Percentiles rank a stretch among this genome's conserved stretches.
phyloP scores from a whole-genome alignment of 2,888 invertebrate species.

The Carabus problematicus region DNA sequence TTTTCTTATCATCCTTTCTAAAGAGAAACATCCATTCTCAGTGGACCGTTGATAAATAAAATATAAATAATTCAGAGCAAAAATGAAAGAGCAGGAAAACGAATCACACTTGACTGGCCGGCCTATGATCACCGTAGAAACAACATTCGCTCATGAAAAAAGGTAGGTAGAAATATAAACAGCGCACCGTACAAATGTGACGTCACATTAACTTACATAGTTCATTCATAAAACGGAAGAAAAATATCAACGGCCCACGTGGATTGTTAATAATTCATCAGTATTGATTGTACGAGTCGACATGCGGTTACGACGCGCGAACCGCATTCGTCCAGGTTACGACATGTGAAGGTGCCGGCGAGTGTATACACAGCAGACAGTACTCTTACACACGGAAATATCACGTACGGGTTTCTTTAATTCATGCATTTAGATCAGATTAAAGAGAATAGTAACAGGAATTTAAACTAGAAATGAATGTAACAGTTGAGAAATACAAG shows the following conservation, averaged over 20 bases:
- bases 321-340: no score
- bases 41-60: slow-evolving; percentile 10
- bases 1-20: no score
- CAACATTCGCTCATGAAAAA: background rate
- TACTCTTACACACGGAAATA: background rate
- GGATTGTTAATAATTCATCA: slow-evolving; percentile 41
- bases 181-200: slow-evolving; percentile 27
- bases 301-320: slow-evolving; percentile 24
- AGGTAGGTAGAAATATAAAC: slow-evolving; percentile 19
- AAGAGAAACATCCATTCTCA: no score
- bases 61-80: slow-evolving; percentile 28
- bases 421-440: background rate
- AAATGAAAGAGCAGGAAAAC: slow-evolving; percentile 22
- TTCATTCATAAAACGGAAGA: slow-evolving; percentile 42
- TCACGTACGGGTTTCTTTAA: background rate
- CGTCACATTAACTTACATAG: slow-evolving; percentile 32
- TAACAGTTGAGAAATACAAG: background rate
- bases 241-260: slow-evolving; percentile 21
- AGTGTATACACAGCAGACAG: background rate
- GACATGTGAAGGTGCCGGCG: background rate
- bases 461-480: background rate
- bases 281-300: slow-evolving; percentile 32
- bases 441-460: background rate
- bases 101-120: slow-evolving; percentile 18
- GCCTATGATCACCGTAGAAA: slow-evolving; percentile 13